Evolutionary conservation across 64 coral and sea anemone species (phyloP).

Genomic region (Cladopsammia gracilis): DNA sequence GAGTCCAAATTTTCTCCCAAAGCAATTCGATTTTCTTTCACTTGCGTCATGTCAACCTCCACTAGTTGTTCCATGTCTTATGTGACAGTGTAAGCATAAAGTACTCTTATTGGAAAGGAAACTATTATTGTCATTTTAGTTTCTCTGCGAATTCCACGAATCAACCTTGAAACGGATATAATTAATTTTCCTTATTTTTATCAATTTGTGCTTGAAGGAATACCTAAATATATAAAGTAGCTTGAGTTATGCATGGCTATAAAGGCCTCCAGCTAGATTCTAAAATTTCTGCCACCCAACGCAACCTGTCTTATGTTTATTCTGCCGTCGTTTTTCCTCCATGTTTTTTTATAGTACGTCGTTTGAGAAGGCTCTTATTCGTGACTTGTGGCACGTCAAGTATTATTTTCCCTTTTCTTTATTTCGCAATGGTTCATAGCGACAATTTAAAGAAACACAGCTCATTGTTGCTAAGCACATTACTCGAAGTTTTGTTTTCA

Average conservation of each 20-base stretch:
- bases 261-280: not conserved
- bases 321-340: not conserved
- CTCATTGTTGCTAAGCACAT: not conserved
- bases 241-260: not conserved
- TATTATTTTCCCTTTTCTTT: not conserved
- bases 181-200: not conserved
- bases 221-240: not conserved
- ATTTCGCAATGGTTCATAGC: not conserved
- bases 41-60: not conserved
- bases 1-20: too few species aligned
- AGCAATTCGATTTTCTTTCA: not conserved
- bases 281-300: not conserved
- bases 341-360: not conserved
- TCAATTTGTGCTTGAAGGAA: not conserved
- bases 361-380: not conserved
- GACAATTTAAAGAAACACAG: not conserved
- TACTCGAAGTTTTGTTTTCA: constrained; percentile 24
- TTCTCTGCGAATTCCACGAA: not conserved
- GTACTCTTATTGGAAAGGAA: not conserved
- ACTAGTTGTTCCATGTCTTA: not conserved
- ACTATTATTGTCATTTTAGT: not conserved
- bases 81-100: not conserved
- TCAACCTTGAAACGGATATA: not conserved
- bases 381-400: not conserved
- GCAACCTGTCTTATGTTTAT: not conserved